Base-by-base conservation (phyloP, 2,113 vertebrate genomes). In the Balaeniceps rex region DNA sequence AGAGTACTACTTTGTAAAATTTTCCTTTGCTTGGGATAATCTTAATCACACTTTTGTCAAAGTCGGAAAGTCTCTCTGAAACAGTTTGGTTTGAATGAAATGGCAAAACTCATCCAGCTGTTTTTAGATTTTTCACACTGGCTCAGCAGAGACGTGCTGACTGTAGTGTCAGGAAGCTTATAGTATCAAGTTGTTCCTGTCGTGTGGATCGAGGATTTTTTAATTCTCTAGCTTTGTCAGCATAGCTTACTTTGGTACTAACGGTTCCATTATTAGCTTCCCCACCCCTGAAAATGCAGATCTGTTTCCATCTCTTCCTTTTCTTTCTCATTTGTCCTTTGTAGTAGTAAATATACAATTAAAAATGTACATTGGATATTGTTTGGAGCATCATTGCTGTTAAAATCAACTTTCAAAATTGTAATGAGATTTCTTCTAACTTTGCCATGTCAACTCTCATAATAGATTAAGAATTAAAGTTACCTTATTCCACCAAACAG, bases 141-240 rank as follows among this genome's bases (percentile, higher is more conserved):
- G 76, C 55, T 88, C 51, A 70, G 68, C 71, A 92, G 92, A 81
- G 54, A 63, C 1, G 0, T 81, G 85, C 90, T 90, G 83, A 94
- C n/a, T 9, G 69, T 84, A 58, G 77, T 4, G 4, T 63, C 2
- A 3, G 61, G 70, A 57, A 95, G 86, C 80, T 96, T 89, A 84
- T 38, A 76, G 72, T 88, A 92, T 87, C 76, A 49, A 54, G 83
- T 89, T 89, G 47, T 85, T 93, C 93, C 88, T 89, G 83, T 76
- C 3, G 6, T 52, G 34, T 65, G 61, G 31, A 76, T 71, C 0
- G 4, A 83, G 77, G 64, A 57, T 94, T 82, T 91, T 94, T 82
- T 91, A 7, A 44, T 88, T 84, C 77, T 76, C 64, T 87, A 54
- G 65, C 92, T 69, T 76, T 79, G 71, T 92, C 90, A 94, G 90